These are phyloP conservation scores for Bombus fervidus DNA, from an alignment of 1,140 invertebrate species.

Conservation along the genomic window DNA sequence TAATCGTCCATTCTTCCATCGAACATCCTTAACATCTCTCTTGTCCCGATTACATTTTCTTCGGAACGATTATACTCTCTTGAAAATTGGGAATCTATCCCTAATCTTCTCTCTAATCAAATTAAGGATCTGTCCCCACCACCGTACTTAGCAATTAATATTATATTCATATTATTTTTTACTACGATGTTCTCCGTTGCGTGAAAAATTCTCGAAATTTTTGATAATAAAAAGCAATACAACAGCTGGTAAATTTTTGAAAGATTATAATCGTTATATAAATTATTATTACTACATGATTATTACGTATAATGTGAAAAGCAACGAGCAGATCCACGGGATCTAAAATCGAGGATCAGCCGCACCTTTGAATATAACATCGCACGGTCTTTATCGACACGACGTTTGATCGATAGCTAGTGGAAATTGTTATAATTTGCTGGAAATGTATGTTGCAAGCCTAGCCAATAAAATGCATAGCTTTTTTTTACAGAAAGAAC, in stretches of 20 bases:
- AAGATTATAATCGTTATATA: background rate
- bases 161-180: no score
- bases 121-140: background rate
- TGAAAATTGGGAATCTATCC: background rate
- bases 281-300: no score
- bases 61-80: background rate
- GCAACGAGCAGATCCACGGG: background rate
- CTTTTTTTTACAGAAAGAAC: conserved; percentile 57
- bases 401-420: conserved; percentile 53
- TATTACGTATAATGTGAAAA: no score
- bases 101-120: no score
- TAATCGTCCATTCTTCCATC: conserved; percentile 44
- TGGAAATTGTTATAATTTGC: conserved; percentile 59
- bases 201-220: background rate
- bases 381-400: conserved; percentile 53
- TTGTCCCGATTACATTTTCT: no score
- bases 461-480: conserved; percentile 70
- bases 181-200: background rate
- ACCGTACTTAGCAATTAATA: background rate
- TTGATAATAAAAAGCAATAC: background rate
- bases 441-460: conserved; percentile 67
- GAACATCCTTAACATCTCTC: background rate
- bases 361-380: conserved; percentile 49
- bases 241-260: background rate
- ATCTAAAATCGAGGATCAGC: conserved; percentile 22